These are phyloP conservation scores for Thamnophis elegans DNA, from an alignment of 2,797 vertebrate species.

Conservation along the genomic window DNA sequence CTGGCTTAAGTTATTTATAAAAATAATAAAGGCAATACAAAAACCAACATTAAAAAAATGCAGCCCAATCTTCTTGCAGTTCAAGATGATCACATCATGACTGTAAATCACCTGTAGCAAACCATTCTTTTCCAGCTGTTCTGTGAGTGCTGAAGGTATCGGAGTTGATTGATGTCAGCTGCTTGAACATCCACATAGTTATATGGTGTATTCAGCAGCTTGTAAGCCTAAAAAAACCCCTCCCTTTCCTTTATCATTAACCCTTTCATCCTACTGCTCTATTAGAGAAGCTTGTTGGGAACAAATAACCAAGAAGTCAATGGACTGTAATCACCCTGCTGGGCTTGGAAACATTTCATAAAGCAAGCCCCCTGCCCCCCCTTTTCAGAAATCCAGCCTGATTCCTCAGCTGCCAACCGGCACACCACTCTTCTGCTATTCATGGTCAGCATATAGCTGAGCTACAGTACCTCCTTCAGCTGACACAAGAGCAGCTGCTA, in stretches of 20 bases:
- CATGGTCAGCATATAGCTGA: constrained; percentile 65
- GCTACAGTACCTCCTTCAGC: constrained; percentile 53
- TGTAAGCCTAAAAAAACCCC: constrained; percentile 28
- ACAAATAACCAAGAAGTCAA: constrained; percentile 62
- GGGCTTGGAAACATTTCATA: constrained; percentile 41
- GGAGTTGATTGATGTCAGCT: constrained; percentile 46
- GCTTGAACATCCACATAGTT: constrained; percentile 35
- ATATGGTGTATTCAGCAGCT: neutral
- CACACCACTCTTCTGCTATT: constrained; percentile 61
- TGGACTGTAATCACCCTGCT: constrained; percentile 45
- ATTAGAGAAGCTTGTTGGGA: constrained; percentile 30
- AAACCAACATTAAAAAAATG: neutral
- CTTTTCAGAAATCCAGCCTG: constrained; percentile 47
- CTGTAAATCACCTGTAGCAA: constrained; percentile 17
- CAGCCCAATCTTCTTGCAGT: neutral
- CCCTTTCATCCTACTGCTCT: constrained; percentile 30
- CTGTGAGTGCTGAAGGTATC: neutral
- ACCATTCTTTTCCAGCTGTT: constrained; percentile 33
- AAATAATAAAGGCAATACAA: neutral
- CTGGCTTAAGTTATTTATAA: neutral
- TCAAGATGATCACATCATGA: neutral
- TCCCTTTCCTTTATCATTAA: constrained; percentile 38
- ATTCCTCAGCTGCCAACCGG: constrained; percentile 61
- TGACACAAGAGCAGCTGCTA: constrained; percentile 69
- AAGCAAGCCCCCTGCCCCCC: constrained; percentile 26